A percentile compares a stretch with the other conserved stretches of the same genome.
Evolutionary conservation across 2,888 invertebrate species (phyloP).

Genomic region (Caenorhabditis sp.): DNA sequence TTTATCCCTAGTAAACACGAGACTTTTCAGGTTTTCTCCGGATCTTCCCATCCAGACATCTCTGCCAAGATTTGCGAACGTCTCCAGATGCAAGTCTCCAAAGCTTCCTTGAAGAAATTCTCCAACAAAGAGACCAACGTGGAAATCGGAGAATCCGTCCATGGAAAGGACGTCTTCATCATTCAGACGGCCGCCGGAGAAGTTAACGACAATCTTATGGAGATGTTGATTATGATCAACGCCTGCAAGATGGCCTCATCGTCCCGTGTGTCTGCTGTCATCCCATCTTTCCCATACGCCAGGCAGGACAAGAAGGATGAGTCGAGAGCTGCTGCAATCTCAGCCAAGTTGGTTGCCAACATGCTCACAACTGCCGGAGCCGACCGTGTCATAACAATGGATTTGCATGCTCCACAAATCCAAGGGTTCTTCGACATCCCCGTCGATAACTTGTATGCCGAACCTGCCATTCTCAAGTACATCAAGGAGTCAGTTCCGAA

Average conservation of each 20-base stretch:
- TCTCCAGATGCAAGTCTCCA: constrained; percentile 96
- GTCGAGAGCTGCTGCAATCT: constrained; percentile 96
- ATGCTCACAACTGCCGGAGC: constrained; percentile 96
- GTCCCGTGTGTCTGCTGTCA: constrained; percentile 94
- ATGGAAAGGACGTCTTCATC: constrained; percentile 97
- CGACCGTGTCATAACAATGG: constrained; percentile 98
- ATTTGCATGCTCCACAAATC: constrained; percentile 96
- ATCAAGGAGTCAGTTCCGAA: constrained; percentile 94
- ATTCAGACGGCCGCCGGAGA: constrained; percentile 93
- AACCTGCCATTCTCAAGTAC: constrained; percentile 96
- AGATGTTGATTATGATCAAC: constrained; percentile 89
- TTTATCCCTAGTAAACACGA: too few species aligned
- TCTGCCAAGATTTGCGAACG: constrained; percentile 97
- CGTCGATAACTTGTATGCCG: constrained; percentile 96
- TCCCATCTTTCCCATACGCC: constrained; percentile 96
- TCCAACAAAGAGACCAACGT: constrained; percentile 91
- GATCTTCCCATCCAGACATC: constrained; percentile 97
- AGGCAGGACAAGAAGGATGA: constrained; percentile 94
- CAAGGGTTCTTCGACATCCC: constrained; percentile 87
- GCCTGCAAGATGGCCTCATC: constrained; percentile 97
- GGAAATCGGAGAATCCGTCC: constrained; percentile 95
- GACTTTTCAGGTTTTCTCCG: constrained; percentile 96
- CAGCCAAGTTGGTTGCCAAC: constrained; percentile 92
- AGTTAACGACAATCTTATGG: constrained; percentile 92
- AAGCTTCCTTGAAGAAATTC: constrained; percentile 99